phyloP scores from a whole-genome alignment of 2,888 invertebrate genomes.

The Trachelus stipa region DNA sequence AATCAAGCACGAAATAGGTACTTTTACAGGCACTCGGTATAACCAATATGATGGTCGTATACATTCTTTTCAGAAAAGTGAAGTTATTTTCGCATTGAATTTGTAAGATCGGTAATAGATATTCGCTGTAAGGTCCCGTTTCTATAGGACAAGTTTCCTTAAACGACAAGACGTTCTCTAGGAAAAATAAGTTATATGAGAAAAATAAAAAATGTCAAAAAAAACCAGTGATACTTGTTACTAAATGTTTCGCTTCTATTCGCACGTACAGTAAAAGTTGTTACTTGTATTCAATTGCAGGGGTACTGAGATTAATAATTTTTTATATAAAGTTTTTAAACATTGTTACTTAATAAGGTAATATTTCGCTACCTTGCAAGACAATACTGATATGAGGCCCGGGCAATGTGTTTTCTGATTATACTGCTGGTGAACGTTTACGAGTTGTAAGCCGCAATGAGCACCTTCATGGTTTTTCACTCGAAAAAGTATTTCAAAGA shows the following conservation, averaged over 20 bases:
- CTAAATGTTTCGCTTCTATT: not conserved
- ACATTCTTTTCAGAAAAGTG: not conserved
- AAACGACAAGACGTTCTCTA: not conserved
- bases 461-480: no score
- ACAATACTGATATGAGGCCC: not conserved
- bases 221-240: not conserved
- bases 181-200: not conserved
- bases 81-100: not conserved
- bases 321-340: no score
- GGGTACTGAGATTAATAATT: no score
- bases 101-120: not conserved
- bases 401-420: constrained; percentile 2
- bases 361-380: not conserved
- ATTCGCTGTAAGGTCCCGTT: not conserved
- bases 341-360: no score
- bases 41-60: not conserved
- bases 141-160: not conserved
- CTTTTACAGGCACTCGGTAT: no score
- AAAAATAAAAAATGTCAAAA: not conserved
- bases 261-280: not conserved
- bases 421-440: constrained; percentile 5
- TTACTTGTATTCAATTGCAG: not conserved
- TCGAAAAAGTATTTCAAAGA: no score
- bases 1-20: no score
- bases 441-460: not conserved